Percentiles rank a stretch among this genome's conserved stretches.
Conservation (phyloP, 2,888 invertebrate species). For the Phortica okadai region DNA sequence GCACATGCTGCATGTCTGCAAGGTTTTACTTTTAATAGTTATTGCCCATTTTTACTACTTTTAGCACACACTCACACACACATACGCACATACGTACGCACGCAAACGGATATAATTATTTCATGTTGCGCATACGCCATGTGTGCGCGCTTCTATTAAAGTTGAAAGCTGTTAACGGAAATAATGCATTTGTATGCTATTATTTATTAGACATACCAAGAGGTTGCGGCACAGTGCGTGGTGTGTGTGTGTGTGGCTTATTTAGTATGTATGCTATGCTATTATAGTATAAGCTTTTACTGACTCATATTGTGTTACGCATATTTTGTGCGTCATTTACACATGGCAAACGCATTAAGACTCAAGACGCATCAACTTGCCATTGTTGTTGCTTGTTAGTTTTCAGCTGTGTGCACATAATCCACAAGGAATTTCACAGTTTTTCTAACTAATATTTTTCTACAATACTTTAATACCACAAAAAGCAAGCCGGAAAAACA, state of each 20-base stretch:
- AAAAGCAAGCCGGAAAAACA: constrained; percentile 42
- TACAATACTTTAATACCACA: constrained; percentile 57
- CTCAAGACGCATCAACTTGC: constrained; percentile 1
- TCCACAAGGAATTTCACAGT: constrained; percentile 69
- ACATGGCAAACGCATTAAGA: not conserved
- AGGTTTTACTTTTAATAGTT: constrained; percentile 39
- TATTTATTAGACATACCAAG: constrained; percentile 8
- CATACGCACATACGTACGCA: not conserved
- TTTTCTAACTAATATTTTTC: constrained; percentile 58
- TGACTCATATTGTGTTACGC: not conserved
- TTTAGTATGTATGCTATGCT: not conserved
- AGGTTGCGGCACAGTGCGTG: not conserved
- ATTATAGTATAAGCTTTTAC: not conserved
- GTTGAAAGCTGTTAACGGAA: not conserved
- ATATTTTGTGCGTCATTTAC: not conserved
- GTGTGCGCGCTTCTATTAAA: constrained; percentile 1
- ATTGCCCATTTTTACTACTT: constrained; percentile 17
- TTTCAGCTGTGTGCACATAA: constrained; percentile 47
- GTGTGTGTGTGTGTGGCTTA: not conserved
- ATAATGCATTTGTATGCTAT: constrained; percentile 21
- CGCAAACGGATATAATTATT: constrained; percentile 5
- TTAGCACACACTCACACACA: not conserved
- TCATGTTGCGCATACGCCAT: constrained; percentile 15
- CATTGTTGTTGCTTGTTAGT: not conserved
- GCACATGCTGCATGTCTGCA: constrained; percentile 55